phyloP scores from a whole-genome alignment of 2,113 vertebrate species.

The Carettochelys insculpta region DNA sequence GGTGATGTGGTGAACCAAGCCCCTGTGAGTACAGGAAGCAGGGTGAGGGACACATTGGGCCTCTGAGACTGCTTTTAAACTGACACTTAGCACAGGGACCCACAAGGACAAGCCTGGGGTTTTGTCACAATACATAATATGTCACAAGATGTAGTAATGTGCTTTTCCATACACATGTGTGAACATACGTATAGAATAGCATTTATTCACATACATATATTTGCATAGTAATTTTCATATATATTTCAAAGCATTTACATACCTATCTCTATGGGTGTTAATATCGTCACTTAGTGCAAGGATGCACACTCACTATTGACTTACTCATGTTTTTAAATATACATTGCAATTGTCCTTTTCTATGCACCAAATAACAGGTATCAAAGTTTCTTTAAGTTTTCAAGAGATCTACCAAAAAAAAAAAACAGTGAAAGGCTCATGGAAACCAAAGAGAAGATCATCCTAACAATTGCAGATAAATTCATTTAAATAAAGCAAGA shows the following conservation, averaged over 20 bases:
- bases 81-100: too few species aligned
- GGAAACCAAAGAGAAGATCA: background rate
- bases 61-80: too few species aligned
- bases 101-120: too few species aligned
- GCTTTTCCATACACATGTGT: background rate
- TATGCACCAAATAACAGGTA: background rate
- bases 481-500: background rate
- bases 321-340: background rate
- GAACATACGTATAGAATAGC: background rate
- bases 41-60: too few species aligned
- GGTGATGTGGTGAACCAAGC: too few species aligned
- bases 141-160: background rate
- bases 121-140: too few species aligned
- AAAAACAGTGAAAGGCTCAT: background rate
- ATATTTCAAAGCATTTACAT: background rate
- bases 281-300: background rate
- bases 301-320: background rate
- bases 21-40: too few species aligned
- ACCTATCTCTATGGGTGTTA: background rate
- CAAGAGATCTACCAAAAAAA: background rate
- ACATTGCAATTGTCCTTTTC: background rate
- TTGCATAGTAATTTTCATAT: background rate
- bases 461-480: background rate
- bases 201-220: too few species aligned
- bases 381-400: background rate